These are phyloP conservation scores for Actenoides hombroni DNA, from an alignment of 2,113 vertebrate genomes.

Conservation along the genomic window DNA sequence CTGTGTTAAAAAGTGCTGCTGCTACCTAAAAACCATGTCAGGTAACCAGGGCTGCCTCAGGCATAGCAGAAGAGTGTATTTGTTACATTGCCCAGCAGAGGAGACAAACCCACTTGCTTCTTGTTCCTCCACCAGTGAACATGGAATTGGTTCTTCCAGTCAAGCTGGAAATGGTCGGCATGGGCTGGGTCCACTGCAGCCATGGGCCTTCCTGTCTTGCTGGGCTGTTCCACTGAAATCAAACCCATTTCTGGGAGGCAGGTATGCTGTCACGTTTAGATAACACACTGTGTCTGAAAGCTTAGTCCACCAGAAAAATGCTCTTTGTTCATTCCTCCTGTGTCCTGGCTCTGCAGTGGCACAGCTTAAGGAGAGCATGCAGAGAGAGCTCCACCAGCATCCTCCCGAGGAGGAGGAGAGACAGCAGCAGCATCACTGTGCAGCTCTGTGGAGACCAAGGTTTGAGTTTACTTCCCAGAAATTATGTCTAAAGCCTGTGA, in stretches of 20 bases:
- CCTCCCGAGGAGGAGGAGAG: neutral
- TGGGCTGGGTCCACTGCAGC: neutral
- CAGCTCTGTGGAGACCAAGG: neutral
- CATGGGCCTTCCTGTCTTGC: neutral
- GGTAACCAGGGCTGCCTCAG: neutral
- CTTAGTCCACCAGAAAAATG: neutral
- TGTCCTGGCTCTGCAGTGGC: neutral
- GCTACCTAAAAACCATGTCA: neutral
- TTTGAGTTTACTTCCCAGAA: neutral
- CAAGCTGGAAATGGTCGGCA: neutral
- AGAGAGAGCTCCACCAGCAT: neutral
- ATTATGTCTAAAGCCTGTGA: neutral
- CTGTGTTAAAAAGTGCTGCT: neutral
- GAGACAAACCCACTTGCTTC: neutral
- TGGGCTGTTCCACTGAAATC: neutral
- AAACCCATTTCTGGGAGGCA: neutral
- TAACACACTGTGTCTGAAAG: neutral
- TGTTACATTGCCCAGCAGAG: neutral
- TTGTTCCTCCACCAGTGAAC: neutral
- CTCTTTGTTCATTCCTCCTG: neutral
- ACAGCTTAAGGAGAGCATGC: neutral
- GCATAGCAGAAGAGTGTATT: neutral
- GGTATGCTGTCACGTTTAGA: neutral
- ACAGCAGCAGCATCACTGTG: neutral
- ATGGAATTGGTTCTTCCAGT: neutral